Evolutionary conservation across 2,797 vertebrate genomes (phyloP), one percentile per base, ranked within the genome.

Genomic region (Anomalospiza imberbis): DNA sequence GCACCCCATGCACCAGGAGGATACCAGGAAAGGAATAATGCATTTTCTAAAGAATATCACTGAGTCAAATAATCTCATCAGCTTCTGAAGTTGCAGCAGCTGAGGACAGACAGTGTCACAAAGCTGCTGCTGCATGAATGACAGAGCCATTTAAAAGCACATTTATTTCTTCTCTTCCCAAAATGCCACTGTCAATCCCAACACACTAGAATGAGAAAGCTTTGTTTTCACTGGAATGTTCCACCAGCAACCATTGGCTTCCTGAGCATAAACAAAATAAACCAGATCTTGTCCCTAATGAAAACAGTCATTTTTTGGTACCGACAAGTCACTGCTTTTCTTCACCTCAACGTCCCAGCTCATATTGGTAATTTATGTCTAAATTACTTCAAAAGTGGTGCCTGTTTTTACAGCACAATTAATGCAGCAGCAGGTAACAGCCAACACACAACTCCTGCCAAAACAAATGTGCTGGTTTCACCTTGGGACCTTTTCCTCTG

Each of bases 351-450:
- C 0, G 1, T 74, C 32, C 42, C 74, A 90, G 67, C 57, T 93
- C 12, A 1, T 25, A 86, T 2, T 42, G 28, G 38, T 20, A 60
- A 51, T 75, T 60, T 66, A n/a, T 38, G 58, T 17, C 32, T 85
- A 60, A 75, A 60, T 53, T 45, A 60, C 26, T 47, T 75, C 77
- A 89, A 67, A 74, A 91, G 32, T 6, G 0, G n/a, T 1, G 14
- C 65, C 60, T 63, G n/a, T 82, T 92, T 94, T 94, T 86, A 83
- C 54, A 77, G 57, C 50, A 75, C 72, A 95, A 88, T 63, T 91
- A 94, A 80, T 77, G 48, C 32, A 87, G 86, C 92, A 95, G 92
- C 57, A 94, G 78, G 88, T 91, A 95, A 85, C 77, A 89, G 77
- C 84, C 88, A 95, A 87, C 79, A 89, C 61, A 57, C 31, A 89